phyloP scores from a whole-genome alignment of 2,797 vertebrate species.

The Linurgus olivaceus region DNA sequence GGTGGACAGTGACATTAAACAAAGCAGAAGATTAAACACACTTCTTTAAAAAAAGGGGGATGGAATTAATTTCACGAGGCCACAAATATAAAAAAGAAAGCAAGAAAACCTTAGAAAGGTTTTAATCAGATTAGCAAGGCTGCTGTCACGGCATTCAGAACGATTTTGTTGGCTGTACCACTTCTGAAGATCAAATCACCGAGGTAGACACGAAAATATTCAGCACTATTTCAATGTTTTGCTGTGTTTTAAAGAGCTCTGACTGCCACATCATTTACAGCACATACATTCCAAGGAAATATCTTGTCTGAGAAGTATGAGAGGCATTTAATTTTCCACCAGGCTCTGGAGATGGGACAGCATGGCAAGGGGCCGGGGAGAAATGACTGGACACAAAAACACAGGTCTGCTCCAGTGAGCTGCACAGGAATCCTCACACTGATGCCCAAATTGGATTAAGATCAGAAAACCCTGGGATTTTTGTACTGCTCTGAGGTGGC shows the following conservation, averaged over 20 bases:
- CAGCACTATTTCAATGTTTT: neutral
- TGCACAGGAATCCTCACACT: neutral
- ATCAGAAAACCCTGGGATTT: conserved; percentile 10
- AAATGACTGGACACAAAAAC: neutral
- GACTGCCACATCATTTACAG: neutral
- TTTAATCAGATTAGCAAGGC: conserved; percentile 10
- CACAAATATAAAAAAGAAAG: neutral
- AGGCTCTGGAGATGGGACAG: neutral
- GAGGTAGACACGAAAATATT: neutral
- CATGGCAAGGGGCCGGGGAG: neutral
- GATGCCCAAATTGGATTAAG: neutral
- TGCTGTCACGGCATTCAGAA: neutral
- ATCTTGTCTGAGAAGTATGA: neutral
- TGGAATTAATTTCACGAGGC: neutral
- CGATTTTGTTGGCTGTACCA: neutral
- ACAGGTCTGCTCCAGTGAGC: neutral
- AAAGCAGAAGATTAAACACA: neutral
- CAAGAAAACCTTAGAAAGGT: neutral
- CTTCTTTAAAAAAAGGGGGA: neutral
- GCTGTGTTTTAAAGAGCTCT: neutral
- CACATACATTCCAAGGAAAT: neutral
- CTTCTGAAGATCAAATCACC: neutral
- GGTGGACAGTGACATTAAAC: neutral
- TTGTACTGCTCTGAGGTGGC: conserved; percentile 7
- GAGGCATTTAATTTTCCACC: conserved; percentile 1